phyloP scores from a whole-genome alignment of 2,888 invertebrate species.

The Drosophila macrospina region DNA sequence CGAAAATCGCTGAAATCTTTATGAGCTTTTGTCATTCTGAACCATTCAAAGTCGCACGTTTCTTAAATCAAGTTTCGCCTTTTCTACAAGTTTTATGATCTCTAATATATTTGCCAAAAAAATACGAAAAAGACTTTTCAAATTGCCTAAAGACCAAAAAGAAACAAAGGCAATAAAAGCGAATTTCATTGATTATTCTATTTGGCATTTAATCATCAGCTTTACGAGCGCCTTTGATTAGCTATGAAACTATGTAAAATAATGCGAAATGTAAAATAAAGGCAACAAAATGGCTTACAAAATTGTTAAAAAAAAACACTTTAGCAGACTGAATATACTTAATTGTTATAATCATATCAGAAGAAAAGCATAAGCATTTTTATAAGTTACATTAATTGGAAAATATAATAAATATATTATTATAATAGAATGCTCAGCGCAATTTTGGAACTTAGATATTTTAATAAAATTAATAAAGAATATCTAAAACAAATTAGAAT shows the following conservation, averaged over 20 bases:
- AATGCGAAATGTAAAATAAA: not conserved
- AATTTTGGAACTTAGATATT: no score
- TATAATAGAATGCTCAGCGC: not conserved
- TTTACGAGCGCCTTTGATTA: slow-evolving; percentile 70
- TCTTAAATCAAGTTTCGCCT: slow-evolving; percentile 71
- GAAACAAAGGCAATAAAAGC: slow-evolving; percentile 25
- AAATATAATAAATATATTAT: not conserved
- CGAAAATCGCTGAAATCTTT: slow-evolving; percentile 69
- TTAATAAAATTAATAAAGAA: no score
- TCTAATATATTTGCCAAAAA: slow-evolving; percentile 69
- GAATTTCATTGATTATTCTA: slow-evolving; percentile 66
- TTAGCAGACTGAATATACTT: not conserved
- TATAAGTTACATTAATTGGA: not conserved
- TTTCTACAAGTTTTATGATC: slow-evolving; percentile 48
- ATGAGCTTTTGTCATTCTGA: slow-evolving; percentile 54
- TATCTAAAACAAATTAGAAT: no score
- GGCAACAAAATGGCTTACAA: slow-evolving; percentile 1
- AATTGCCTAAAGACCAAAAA: slow-evolving; percentile 43
- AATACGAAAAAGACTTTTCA: slow-evolving; percentile 34
- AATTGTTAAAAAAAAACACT: not conserved
- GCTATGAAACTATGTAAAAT: slow-evolving; percentile 52
- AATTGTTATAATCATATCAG: not conserved
- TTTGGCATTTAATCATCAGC: slow-evolving; percentile 69
- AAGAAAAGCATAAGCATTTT: not conserved
- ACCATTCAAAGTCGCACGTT: slow-evolving; percentile 47